These are phyloP conservation scores for Phalangium opilio DNA, from an alignment of 2,888 invertebrate genomes.

Conservation along the genomic window DNA sequence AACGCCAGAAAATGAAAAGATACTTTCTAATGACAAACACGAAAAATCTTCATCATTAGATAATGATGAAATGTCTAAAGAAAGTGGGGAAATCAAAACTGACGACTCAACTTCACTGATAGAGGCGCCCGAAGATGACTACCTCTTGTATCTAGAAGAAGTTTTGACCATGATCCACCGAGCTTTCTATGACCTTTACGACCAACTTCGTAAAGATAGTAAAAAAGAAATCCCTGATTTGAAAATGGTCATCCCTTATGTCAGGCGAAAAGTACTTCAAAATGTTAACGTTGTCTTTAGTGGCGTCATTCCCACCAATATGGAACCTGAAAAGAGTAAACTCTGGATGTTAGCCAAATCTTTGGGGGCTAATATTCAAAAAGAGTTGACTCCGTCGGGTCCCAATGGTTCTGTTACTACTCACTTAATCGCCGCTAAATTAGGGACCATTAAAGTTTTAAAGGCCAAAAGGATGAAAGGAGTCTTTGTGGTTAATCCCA, in stretches of 20 bases:
- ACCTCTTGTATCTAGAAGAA: slow-evolving; percentile 77
- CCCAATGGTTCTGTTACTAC: slow-evolving; percentile 45
- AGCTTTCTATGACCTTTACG: slow-evolving; percentile 56
- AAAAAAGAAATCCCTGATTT: slow-evolving; percentile 33
- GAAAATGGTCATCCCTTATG: slow-evolving; percentile 59
- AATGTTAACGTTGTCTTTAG: slow-evolving; percentile 76
- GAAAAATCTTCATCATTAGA: background rate
- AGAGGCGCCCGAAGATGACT: slow-evolving; percentile 68
- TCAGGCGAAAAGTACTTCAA: slow-evolving; percentile 60
- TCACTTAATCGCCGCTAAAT: slow-evolving; percentile 80
- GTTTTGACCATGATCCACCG: slow-evolving; percentile 68
- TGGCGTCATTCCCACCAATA: slow-evolving; percentile 80
- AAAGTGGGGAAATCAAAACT: slow-evolving; percentile 3
- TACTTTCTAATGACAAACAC: too few relatives aligned
- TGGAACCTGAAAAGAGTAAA: slow-evolving; percentile 62
- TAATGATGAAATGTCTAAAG: slow-evolving; percentile 4
- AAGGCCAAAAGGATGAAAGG: slow-evolving; percentile 17
- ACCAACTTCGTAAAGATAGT: slow-evolving; percentile 35
- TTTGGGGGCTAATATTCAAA: slow-evolving; percentile 51
- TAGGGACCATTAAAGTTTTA: slow-evolving; percentile 55
- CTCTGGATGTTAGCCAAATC: slow-evolving; percentile 71
- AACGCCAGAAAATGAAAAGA: too few relatives aligned
- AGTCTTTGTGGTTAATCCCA: slow-evolving; percentile 56
- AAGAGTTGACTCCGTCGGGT: slow-evolving; percentile 21
- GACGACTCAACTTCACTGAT: slow-evolving; percentile 6